phyloP scores from a whole-genome alignment of 2,797 vertebrate species.

The Jordanella pulchra region DNA sequence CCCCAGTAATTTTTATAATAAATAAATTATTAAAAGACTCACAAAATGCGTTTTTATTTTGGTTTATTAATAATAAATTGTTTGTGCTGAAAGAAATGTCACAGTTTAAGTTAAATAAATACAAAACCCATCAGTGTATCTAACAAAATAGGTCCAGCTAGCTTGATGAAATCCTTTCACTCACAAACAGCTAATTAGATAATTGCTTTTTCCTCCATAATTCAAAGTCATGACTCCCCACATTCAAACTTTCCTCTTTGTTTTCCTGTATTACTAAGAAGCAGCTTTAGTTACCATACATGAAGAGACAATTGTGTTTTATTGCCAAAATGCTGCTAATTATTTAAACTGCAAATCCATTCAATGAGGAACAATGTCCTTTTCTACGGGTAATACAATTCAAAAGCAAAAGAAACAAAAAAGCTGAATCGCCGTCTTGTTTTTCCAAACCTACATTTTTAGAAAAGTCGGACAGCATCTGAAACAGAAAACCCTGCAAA shows the following conservation, averaged over 20 bases:
- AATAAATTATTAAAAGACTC: no score
- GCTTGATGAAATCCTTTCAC: background rate
- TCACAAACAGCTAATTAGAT: background rate
- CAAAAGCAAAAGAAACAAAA: no score
- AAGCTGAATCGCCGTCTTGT: background rate
- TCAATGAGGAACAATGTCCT: background rate
- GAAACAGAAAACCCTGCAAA: background rate
- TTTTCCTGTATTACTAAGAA: background rate
- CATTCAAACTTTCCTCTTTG: background rate
- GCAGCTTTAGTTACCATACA: background rate
- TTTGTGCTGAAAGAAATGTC: no score
- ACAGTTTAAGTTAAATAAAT: no score
- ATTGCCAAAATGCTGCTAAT: background rate
- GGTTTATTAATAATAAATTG: no score
- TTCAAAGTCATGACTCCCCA: background rate
- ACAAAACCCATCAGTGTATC: no score
- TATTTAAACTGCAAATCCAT: background rate
- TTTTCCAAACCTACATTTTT: background rate
- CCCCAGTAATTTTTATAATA: no score
- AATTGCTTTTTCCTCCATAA: no score
- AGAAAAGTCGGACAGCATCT: background rate
- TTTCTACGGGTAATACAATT: background rate
- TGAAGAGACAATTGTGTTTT: background rate
- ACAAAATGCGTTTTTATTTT: no score
- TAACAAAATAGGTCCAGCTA: no score